Evolutionary conservation across 1,140 invertebrate genomes (phyloP).

Genomic region (Saccostrea glomerata): DNA sequence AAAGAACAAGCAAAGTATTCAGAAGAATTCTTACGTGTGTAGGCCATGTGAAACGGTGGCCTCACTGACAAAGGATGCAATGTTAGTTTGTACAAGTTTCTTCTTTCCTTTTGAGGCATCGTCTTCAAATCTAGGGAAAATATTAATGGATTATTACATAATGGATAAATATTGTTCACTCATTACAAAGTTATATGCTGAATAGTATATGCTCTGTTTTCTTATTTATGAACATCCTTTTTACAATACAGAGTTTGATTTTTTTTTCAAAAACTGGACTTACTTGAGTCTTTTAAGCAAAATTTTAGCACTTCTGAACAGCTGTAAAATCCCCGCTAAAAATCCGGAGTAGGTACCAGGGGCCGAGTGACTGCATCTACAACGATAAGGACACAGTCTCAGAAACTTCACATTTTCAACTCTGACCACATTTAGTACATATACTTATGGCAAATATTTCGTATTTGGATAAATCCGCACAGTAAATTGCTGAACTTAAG

Average conservation of each 20-base stretch:
- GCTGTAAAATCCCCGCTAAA: constrained; percentile 52
- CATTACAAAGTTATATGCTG: too few relatives aligned
- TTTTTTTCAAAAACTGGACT: background rate
- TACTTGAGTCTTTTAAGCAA: constrained; percentile 62
- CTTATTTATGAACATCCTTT: too few relatives aligned
- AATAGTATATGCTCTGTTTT: too few relatives aligned
- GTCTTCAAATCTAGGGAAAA: constrained; percentile 48
- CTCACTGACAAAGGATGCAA: constrained; percentile 46
- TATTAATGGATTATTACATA: background rate
- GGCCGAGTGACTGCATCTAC: constrained; percentile 42
- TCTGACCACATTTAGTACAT: too few relatives aligned
- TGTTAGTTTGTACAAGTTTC: constrained; percentile 47
- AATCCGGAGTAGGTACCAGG: constrained; percentile 55
- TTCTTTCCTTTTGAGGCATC: constrained; percentile 35
- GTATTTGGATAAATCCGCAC: too few relatives aligned
- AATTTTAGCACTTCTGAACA: constrained; percentile 64
- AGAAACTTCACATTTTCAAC: too few relatives aligned
- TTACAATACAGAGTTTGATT: too few relatives aligned
- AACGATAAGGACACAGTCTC: constrained; percentile 2
- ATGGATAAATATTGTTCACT: too few relatives aligned
- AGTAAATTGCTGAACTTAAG: too few relatives aligned
- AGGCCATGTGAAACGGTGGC: constrained; percentile 46
- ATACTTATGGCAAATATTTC: too few relatives aligned
- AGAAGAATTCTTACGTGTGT: constrained; percentile 43
- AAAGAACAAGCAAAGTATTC: too few relatives aligned